Base-by-base conservation (phyloP, 92 coral and sea anemone species). In the Zoanthus sociatus region DNA sequence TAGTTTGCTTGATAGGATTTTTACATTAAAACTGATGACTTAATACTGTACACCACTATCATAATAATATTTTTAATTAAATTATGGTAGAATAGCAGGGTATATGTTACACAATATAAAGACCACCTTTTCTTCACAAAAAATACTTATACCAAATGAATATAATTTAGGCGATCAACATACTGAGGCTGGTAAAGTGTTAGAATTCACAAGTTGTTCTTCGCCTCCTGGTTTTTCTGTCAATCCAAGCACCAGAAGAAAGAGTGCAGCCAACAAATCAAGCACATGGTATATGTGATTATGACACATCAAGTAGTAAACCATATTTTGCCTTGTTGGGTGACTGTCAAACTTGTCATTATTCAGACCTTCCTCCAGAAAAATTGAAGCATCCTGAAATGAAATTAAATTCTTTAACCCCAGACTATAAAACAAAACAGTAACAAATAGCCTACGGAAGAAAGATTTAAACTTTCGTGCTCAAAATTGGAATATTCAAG, bases 281-380 rank as follows among this genome's bases (percentile, higher is more conserved):
- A 97, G 54, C 21, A 95, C 78, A 72, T 95, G 90, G 78, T 93
- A 97, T 63, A 90, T 88, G 6, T 89, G 88, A 44, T 93, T 93
- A 89, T 95, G 99, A 16, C 94, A 92, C 48, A 95, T 91, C 47
- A 92, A 86, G 53, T 97, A 97, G 91, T 95, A 97, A 45, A 89
- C 77, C 7, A 92, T 66, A 21, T 93, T 94, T 31, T 64, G 76
- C 54, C 68, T 87, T 21, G 98, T 87, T 16, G 95, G 98, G 82
- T 95, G 97, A 76, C 94, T 94, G 61, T 92, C 92, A 88, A 97
- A 95, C 69, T 89, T 92, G 86, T 97, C 99, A 93, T 97, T 97
- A 72, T 94, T 93, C 78, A 82, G 51, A n/a, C 99, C 99, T 90
- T 97, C 96, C 60, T 97, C 92, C 76, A 97, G 84, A 74, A 75